Base-by-base conservation (phyloP, 2,113 vertebrate genomes). In the Benitochromis conjunctus region DNA sequence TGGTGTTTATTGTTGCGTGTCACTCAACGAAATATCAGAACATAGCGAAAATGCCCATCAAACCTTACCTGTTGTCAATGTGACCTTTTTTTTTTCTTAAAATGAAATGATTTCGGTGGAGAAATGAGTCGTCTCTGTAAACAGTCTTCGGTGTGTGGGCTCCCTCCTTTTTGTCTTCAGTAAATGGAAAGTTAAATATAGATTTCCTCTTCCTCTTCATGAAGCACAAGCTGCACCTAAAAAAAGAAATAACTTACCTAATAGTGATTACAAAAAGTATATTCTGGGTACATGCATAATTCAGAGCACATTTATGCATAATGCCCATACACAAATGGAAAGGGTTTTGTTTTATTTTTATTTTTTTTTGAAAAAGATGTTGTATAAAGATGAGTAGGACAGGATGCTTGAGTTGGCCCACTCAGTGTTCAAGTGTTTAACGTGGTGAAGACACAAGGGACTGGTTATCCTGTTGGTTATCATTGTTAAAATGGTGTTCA, bases 131-230 rank as follows among this genome's bases (percentile, higher is more conserved):
- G 58, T 36, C 16, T 87, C 55, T 74, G 53, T 43, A 82, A 62
- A 83, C 86, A 69, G 84, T 66, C 29, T 85, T 76, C 60, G 43
- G 53, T 13, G 66, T 77, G 88, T 86, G 86, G 84, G 83, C 80
- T 85, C 48, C 19, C 51, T 82, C 24, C 80, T 83, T 91, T 89
- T 84, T 83, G 84, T 62, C 64, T 87, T 84, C 82, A 34, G 29
- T 84, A 91, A 93, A 88, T 89, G 57, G 80, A 76, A 90, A 90
- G 88, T 87, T 93, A 93, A 93, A 93, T 90, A 89, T 93, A 92
- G 92, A 89, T 77, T 78, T 87, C 29, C 83, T 58, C 79, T 86
- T 87, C 79, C 86, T 81, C 82, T 87, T 79, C 78, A 71, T 83
- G 76, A 87, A 80, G 56, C 80, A 81, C 83, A 77, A 78, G 83